A percentile compares a stretch with the other conserved stretches of the same genome.
Evolutionary conservation across 2,888 invertebrate species (phyloP).

Genomic region (Antheraea yamamai): DNA sequence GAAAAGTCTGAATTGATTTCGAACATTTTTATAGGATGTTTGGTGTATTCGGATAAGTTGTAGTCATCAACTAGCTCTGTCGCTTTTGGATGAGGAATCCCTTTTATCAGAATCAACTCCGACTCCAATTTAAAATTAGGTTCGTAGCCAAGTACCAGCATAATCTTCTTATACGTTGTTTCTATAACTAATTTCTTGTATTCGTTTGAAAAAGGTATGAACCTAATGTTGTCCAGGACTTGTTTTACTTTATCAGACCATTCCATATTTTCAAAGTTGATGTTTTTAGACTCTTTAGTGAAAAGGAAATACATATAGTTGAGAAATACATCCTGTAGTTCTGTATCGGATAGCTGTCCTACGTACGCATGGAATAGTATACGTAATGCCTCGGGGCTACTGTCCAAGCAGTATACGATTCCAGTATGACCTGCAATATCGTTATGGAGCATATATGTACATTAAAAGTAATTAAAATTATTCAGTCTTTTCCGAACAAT

Average conservation of each 20-base stretch:
- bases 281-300: too few species aligned
- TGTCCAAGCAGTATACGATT: conserved; percentile 52
- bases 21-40: conserved; percentile 37
- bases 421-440: conserved; percentile 48
- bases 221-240: neutral
- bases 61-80: conserved; percentile 39
- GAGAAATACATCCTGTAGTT: conserved; percentile 38
- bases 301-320: neutral
- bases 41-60: conserved; percentile 38
- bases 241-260: neutral
- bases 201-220: neutral
- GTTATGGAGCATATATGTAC: neutral
- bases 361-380: conserved; percentile 44
- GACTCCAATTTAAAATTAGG: conserved; percentile 42
- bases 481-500: neutral
- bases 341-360: conserved; percentile 38
- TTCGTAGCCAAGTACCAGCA: conserved; percentile 38
- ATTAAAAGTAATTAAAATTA: neutral
- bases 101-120: conserved; percentile 44
- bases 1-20: conserved; percentile 39
- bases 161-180: neutral
- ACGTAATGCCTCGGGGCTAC: conserved; percentile 53
- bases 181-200: neutral
- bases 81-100: conserved; percentile 36
- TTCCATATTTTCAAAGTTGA: too few species aligned